Evolutionary conservation across 2,797 vertebrate species (phyloP).

Genomic region (Chelidonichthys spinosus): DNA sequence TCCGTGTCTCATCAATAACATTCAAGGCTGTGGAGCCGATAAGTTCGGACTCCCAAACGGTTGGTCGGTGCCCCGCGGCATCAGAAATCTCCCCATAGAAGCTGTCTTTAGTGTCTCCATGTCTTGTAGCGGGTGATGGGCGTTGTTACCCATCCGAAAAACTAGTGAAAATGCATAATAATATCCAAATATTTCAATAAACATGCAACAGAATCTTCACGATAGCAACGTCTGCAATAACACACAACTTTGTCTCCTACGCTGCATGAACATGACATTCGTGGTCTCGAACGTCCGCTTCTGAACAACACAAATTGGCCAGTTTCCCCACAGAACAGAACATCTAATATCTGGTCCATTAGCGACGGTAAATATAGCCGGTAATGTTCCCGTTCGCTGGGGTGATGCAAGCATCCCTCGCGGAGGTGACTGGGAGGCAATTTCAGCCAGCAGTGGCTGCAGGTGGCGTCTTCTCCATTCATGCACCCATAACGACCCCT

Average conservation of each 20-base stretch:
- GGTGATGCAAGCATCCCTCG: conserved; percentile 46
- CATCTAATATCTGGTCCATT: conserved; percentile 49
- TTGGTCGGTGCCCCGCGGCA: too few relatives aligned
- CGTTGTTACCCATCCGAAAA: not conserved
- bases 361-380: conserved; percentile 50
- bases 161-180: not conserved
- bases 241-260: not conserved
- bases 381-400: conserved; percentile 43
- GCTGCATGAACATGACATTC: not conserved
- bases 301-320: conserved; percentile 30
- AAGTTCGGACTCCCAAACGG: too few relatives aligned
- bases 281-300: not conserved
- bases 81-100: too few relatives aligned
- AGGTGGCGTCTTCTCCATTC: conserved; percentile 51
- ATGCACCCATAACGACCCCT: conserved; percentile 47
- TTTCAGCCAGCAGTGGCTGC: conserved; percentile 45
- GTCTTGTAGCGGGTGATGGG: too few relatives aligned
- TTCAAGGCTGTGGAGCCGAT: not conserved
- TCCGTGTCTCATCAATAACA: conserved; percentile 17
- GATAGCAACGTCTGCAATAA: not conserved
- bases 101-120: too few relatives aligned
- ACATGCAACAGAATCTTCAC: not conserved
- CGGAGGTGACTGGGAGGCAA: conserved; percentile 26
- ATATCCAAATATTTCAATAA: not conserved
- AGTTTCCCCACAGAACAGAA: conserved; percentile 34